Conservation (phyloP, 2,888 invertebrate species). For the Agonopterix arenella region DNA sequence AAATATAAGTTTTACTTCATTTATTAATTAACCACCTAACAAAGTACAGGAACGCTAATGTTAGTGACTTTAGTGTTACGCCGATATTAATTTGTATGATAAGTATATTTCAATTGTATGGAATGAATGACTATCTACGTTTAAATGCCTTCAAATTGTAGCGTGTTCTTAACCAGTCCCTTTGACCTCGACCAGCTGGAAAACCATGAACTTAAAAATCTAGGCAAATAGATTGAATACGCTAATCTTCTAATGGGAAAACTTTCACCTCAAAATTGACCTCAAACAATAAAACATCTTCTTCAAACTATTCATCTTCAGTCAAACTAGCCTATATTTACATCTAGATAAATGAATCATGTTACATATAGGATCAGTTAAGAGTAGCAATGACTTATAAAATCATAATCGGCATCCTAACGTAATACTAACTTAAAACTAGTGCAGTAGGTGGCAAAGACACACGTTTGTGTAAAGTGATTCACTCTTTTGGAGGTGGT, state of each 20-base stretch:
- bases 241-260: too few species aligned
- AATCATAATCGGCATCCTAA: conserved; percentile 1
- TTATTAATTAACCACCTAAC: conserved; percentile 6
- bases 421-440: background rate
- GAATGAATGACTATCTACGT: conserved; percentile 1
- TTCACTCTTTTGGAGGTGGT: conserved; percentile 54
- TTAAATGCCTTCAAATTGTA: conserved; percentile 1
- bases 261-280: too few species aligned
- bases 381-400: too few species aligned
- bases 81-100: background rate
- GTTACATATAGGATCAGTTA: too few species aligned
- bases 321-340: background rate
- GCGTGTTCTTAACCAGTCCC: too few species aligned
- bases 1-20: background rate
- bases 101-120: background rate
- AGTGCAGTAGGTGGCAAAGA: conserved; percentile 3
- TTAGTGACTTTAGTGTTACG: conserved; percentile 3
- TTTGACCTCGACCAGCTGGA: background rate
- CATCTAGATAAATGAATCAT: background rate
- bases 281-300: background rate
- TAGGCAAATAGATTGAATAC: too few species aligned
- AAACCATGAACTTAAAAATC: too few species aligned
- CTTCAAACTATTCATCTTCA: too few species aligned
- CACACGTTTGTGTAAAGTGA: conserved; percentile 2
- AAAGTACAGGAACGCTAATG: conserved; percentile 3